Conservation (phyloP, 2,888 invertebrate genomes). For the Drosophila lutescens region DNA sequence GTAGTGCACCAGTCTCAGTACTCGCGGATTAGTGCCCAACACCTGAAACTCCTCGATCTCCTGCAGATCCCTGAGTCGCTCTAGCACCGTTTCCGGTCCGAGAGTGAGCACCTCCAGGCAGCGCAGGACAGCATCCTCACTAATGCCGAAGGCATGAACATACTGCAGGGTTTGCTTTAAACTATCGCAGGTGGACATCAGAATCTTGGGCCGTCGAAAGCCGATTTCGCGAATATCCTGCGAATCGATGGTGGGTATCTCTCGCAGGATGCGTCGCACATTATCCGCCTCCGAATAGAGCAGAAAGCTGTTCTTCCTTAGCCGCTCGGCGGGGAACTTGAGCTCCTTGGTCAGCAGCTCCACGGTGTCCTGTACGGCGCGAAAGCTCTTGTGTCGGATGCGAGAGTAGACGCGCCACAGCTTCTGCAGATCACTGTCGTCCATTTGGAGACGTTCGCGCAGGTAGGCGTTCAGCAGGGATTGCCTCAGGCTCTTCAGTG, state of each 20-base stretch:
- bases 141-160: slow-evolving; percentile 86
- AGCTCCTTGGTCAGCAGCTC: slow-evolving; percentile 86
- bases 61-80: slow-evolving; percentile 86
- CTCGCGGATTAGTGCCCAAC: slow-evolving; percentile 87
- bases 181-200: slow-evolving; percentile 86
- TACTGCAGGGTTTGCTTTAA: slow-evolving; percentile 86
- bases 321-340: slow-evolving; percentile 85
- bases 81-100: slow-evolving; percentile 86
- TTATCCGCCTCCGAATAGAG: slow-evolving; percentile 87
- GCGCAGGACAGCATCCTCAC: slow-evolving; percentile 85
- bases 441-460: slow-evolving; percentile 83
- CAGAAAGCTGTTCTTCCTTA: slow-evolving; percentile 87
- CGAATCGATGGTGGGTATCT: slow-evolving; percentile 86
- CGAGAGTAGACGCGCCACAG: slow-evolving; percentile 82
- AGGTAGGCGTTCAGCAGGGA: slow-evolving; percentile 82
- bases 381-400: slow-evolving; percentile 84
- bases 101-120: slow-evolving; percentile 87
- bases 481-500: slow-evolving; percentile 78
- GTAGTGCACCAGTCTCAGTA: slow-evolving; percentile 85
- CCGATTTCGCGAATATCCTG: slow-evolving; percentile 86
- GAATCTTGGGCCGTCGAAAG: slow-evolving; percentile 87
- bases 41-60: slow-evolving; percentile 87
- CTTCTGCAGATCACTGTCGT: slow-evolving; percentile 79
- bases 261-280: slow-evolving; percentile 86
- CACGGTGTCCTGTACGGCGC: slow-evolving; percentile 86